A percentile compares a stretch with the other conserved stretches of the same genome.
phyloP scores from a whole-genome alignment of 37 sponge, comb jelly and placozoan genomes.

The Tethya wilhelma region DNA sequence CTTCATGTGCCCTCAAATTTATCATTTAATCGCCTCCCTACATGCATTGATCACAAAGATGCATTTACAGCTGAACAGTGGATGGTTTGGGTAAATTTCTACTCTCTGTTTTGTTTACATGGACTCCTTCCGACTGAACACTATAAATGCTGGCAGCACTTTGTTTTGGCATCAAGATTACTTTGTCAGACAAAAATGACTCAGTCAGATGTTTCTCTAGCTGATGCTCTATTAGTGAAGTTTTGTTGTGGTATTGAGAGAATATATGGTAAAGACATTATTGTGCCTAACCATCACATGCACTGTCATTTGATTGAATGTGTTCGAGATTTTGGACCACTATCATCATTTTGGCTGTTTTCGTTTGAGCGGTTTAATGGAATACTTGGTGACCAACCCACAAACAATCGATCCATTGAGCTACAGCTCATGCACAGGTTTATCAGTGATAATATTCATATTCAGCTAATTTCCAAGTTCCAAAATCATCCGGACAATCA shows the following conservation, averaged over 20 bases:
- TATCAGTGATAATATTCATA: conserved; percentile 3
- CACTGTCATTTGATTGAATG: conserved; percentile 30
- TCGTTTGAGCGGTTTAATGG: conserved; percentile 57
- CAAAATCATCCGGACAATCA: too few species aligned
- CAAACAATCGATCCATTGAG: conserved; percentile 35
- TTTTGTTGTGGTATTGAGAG: conserved; percentile 40
- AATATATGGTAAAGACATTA: conserved; percentile 17
- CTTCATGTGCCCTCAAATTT: conserved; percentile 48
- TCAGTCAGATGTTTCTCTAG: conserved; percentile 9
- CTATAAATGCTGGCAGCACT: conserved; percentile 47
- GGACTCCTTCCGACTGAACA: conserved; percentile 43
- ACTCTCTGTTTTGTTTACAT: conserved; percentile 23
- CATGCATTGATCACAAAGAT: conserved; percentile 50
- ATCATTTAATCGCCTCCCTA: too few species aligned
- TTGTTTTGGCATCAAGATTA: conserved; percentile 53
- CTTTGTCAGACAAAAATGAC: conserved; percentile 21
- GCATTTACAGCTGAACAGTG: conserved; percentile 66
- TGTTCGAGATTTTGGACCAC: conserved; percentile 47
- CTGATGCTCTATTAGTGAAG: conserved; percentile 37
- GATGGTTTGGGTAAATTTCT: conserved; percentile 49
- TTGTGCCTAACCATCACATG: conserved; percentile 52
- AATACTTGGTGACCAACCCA: conserved; percentile 28
- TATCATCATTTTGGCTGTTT: conserved; percentile 34
- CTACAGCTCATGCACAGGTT: conserved; percentile 12
- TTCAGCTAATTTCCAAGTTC: too few species aligned